Conservation (phyloP, 1,140 invertebrate species). For the Penaeus vannamei region DNA sequence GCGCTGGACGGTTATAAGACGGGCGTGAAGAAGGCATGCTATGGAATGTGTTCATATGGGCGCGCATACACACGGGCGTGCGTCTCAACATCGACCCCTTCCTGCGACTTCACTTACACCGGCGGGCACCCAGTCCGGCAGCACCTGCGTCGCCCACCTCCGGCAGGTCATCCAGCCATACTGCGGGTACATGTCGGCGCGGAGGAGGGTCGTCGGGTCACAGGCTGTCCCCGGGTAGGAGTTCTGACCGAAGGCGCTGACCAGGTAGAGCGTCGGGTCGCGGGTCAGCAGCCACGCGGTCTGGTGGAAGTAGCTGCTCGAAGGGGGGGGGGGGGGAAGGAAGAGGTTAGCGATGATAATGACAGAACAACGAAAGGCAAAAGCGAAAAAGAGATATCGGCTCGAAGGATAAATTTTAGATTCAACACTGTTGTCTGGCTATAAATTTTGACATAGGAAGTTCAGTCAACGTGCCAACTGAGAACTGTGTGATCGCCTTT, state of each 20-base stretch:
- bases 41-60: no score
- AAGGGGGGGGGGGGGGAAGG: not conserved
- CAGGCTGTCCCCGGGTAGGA: slow-evolving; percentile 53
- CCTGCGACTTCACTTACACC: slow-evolving; percentile 41
- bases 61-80: no score
- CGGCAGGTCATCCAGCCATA: slow-evolving; percentile 60
- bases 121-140: slow-evolving; percentile 38
- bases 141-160: slow-evolving; percentile 22
- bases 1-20: no score
- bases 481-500: no score
- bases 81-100: not conserved
- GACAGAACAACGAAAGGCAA: not conserved
- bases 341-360: not conserved
- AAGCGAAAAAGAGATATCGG: not conserved
- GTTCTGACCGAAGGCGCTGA: slow-evolving; percentile 57
- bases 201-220: slow-evolving; percentile 5
- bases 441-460: no score
- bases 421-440: no score
- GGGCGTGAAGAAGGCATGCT: no score
- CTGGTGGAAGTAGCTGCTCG: slow-evolving; percentile 41
- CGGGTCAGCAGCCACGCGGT: not conserved
- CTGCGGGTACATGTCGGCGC: slow-evolving; percentile 58
- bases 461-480: no score
- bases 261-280: slow-evolving; percentile 35
- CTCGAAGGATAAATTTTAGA: no score